Conservation (phyloP, 2,113 vertebrate species). For the Malurus cyaneus region DNA sequence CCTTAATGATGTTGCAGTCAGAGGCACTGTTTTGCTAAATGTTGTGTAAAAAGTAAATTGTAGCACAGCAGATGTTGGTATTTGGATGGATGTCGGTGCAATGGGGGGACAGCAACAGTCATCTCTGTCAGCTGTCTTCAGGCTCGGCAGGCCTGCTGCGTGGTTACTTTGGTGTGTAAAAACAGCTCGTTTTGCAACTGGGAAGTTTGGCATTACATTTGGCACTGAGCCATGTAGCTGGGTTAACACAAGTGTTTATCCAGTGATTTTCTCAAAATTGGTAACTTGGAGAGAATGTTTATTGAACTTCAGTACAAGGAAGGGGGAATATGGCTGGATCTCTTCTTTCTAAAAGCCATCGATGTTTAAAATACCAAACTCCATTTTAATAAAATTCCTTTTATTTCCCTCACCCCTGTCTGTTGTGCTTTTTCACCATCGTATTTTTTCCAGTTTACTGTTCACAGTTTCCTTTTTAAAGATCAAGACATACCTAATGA, state of each 20-base stretch:
- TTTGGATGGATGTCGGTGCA: constrained; percentile 78
- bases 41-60: constrained; percentile 96
- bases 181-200: constrained; percentile 86
- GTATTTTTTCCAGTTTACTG: background rate
- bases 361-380: background rate
- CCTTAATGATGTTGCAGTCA: constrained; percentile 81
- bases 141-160: constrained; percentile 85
- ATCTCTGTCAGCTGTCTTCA: constrained; percentile 83
- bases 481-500: background rate
- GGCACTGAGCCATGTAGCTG: constrained; percentile 49
- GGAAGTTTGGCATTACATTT: constrained; percentile 74
- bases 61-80: constrained; percentile 87
- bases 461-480: background rate
- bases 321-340: background rate
- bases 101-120: constrained; percentile 78
- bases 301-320: constrained; percentile 18
- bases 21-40: constrained; percentile 89
- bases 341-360: background rate
- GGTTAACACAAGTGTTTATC: constrained; percentile 67
- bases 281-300: constrained; percentile 29
- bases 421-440: background rate
- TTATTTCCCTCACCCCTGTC: background rate
- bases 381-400: background rate
- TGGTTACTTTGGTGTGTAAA: constrained; percentile 92
- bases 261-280: constrained; percentile 66